Evolutionary conservation across 2,113 vertebrate species (phyloP), one percentile per base, ranked within the genome.

Genomic region (Malurus elegans): DNA sequence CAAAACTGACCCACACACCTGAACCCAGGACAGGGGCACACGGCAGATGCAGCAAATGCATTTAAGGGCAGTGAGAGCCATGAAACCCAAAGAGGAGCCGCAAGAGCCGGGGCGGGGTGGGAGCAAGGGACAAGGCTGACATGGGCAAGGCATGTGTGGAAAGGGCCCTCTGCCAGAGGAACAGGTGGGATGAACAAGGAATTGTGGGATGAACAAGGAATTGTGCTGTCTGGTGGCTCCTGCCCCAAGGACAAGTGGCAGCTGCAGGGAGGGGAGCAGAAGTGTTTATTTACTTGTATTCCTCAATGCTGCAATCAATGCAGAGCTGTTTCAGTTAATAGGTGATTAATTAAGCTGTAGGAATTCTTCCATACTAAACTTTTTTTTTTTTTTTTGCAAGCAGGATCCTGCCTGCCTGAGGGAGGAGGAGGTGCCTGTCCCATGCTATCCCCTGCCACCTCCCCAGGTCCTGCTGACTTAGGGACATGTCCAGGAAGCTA

Each of bases 61-160:
- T 26, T 74, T 61, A 79, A 45, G 38, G 40, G 44, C 78, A 58
- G 28, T 16, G 58, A 64, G 44, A 47, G 34, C 8, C 44, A 21
- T 6, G 50, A 70, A 51, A 4, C 18, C 44, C 56, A 16, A 50
- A 34, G 36, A 32, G 40, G 32, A 79, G 56, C 14, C 36, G 17
- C 7, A 12, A 44, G 16, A 64, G 32, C 34, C 48, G 1, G 6
- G 24, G 6, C 24, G 44, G 54, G 42, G 15, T 45, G 54, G 40
- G 29, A 85, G 32, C 24, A 81, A 44, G 40, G 70, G 60, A 38
- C 44, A 15, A 57, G 48, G 34, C 38, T 53, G 57, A 20, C 12
- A 29, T 0, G 31, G 54, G 45, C 45, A 34, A 50, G 26, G 45
- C 9, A 17, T 0, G 2, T 32, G 10, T 10, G 36, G 18, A 23